phyloP scores from a whole-genome alignment of 2,888 invertebrate species.

The Tachina fera region DNA sequence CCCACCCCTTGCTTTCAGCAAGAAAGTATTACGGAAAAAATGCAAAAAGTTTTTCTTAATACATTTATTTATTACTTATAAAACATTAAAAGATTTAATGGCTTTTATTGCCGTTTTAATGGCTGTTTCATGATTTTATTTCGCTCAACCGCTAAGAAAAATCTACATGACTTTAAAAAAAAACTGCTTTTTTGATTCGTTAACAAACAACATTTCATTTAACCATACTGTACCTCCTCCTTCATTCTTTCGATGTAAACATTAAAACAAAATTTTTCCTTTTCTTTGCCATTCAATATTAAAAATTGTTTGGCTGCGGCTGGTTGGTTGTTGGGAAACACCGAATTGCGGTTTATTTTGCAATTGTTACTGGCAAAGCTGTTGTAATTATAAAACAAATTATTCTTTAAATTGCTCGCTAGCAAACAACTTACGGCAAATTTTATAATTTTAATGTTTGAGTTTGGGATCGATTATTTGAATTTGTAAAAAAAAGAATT shows the following conservation, averaged over 20 bases:
- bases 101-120: constrained; percentile 37
- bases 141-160: constrained; percentile 30
- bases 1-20: too few relatives aligned
- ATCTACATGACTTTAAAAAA: neutral
- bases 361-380: constrained; percentile 43
- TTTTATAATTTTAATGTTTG: neutral
- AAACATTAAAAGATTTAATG: constrained; percentile 9
- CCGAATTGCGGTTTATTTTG: constrained; percentile 22
- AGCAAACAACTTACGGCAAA: constrained; percentile 5
- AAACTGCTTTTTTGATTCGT: neutral
- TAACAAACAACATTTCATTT: constrained; percentile 25
- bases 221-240: neutral
- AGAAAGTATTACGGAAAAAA: too few relatives aligned
- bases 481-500: too few relatives aligned
- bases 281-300: neutral
- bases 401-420: constrained; percentile 50
- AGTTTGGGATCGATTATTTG: too few relatives aligned
- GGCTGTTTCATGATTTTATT: constrained; percentile 23
- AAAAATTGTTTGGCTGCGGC: neutral
- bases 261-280: neutral
- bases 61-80: neutral
- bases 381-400: constrained; percentile 55
- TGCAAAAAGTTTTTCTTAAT: too few relatives aligned
- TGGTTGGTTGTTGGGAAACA: too few relatives aligned
- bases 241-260: too few relatives aligned